Base-by-base conservation (phyloP, 2,113 vertebrate species). In the Columbina picui region DNA sequence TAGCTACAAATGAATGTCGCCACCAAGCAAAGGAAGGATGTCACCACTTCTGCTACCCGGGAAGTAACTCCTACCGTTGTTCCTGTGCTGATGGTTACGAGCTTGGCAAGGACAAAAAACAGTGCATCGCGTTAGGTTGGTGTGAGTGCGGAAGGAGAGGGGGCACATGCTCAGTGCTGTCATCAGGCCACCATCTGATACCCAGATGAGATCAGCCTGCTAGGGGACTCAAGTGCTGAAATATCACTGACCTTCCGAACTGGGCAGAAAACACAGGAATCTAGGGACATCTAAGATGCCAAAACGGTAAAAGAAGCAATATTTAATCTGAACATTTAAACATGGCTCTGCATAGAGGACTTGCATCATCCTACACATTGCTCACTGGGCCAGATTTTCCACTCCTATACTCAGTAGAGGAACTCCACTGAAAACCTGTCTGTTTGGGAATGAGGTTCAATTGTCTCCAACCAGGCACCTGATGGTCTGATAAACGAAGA, bases 11-110 rank as follows among this genome's bases (percentile, higher is more conserved):
- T 2, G 95, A 98, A 90, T 99, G 99, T 94, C 97, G 97, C 14
- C 97, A 97, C 2, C 61, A 96, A 9, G 98, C 98, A 38, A 97
- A 97, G 1, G 65, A 95, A 4, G 98, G 98, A 4, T 99, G 99
- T 75, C 97, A 99, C 27, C 99, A 99, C 68, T 98, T 99, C 93
- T 99, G 99, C 97, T 98, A 95, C 14, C 98, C 97, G 0, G 96
- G 92, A 21, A 29, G 57, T 1, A 7, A 30, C 4, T 89, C 97
- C 21, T 99, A 98, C 84, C 55, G 0, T 18, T 99, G 99, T 63
- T 98, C 98, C 84, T 99, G 99, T 57, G 96, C 98, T 3, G 50
- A 95, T 3, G 99, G 99, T 71, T 99, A 99, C 25, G 82, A 55
- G 61, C 98, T 99, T 0, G 98, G 98, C 47, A 43, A 78, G 7